Base-by-base conservation (phyloP, 2,797 vertebrate species). In the Neomorphus geoffroyi region DNA sequence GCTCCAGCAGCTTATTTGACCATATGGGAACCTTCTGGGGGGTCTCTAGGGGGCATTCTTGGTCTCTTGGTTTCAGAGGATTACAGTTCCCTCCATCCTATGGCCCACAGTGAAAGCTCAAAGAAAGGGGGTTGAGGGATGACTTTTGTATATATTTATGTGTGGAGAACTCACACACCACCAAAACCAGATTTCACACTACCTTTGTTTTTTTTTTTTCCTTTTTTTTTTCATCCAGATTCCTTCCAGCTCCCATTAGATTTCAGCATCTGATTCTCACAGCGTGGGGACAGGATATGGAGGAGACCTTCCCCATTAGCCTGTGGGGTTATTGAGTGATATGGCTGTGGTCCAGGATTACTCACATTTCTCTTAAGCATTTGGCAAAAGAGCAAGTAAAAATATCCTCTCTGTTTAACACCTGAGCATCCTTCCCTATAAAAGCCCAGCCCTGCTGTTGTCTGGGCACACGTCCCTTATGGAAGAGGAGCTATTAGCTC, bases 381-480 rank as follows among this genome's bases (percentile, higher is more conserved):
- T 27, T 94, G 92, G 88, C 95, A 94, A 81, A 90, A 9, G 70
- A 79, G 64, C 64, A 86, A 90, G 19, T 53, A 6, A 81, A 56
- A 96, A 81, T 67, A 53, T n/a, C 50, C 51, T 69, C 53, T 56
- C 56, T 60, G 51, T 80, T 89, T 57, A 86, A 87, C 94, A 95
- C 94, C 95, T 96, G 94, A 93, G 90, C 80, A 74, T 54, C 80
- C 50, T 87, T 83, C 22, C 50, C 18, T 56, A 32, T 70, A 92
- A 77, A 81, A 93, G 67, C 73, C 66, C 86, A 90, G 53, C 51
- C 91, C 94, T 94, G 94, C 91, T 93, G 94, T 82, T 95, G 18
- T 57, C 91, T 92, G 86, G 95, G 94, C 91, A 96, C 66, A 48
- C 4, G 2, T 82, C 71, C 71, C 67, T 90, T 90, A 88, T 51